Base-by-base conservation (phyloP, 2,113 vertebrate genomes). In the Donacobius atricapilla region DNA sequence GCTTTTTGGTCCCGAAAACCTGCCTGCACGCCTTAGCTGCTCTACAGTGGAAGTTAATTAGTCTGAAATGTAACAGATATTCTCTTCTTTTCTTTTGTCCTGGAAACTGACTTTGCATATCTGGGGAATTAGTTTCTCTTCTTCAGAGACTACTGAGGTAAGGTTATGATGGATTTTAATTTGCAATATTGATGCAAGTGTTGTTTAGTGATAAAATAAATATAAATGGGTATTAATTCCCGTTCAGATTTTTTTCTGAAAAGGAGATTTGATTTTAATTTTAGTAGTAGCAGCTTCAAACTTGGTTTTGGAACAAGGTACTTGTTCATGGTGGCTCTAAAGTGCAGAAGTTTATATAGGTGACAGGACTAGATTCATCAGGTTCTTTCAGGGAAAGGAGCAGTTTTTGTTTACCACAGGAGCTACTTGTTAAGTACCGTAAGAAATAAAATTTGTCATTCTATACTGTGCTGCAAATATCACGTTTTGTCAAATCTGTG, bases 111-210 rank as follows among this genome's bases (percentile, higher is more conserved):
- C 45, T 82, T 90, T 76, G 53, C 37, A 44, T 57, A 54, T 54
- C 91, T 96, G 91, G 64, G 80, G 20, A 88, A 90, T 88, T 93
- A 18, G 9, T 94, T 97, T 97, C 90, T 90, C 69, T 93, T 95
- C 90, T 97, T 96, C 80, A 76, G 82, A 94, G 48, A 73, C 80
- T 95, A 57, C 94, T 76, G 90, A 98, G 98, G 98, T 98, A 98
- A 98, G 96, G 79, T 92, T 94, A 16, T 77, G 60, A 78, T 81
- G 86, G 89, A 76, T 96, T 97, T 97, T 79, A 79, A 73, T 73
- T 40, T 70, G 51, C 1, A 4, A 14, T 37, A 44, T 39, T 83
- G 87, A 51, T 96, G 66, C 21, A 66, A 83, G 47, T 33, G 35
- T 25, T 19, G 2, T 79, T 92, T 50, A 40, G 25, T 54, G 63